Evolutionary conservation across 2,113 vertebrate genomes (phyloP).

Genomic region (Vimba vimba): DNA sequence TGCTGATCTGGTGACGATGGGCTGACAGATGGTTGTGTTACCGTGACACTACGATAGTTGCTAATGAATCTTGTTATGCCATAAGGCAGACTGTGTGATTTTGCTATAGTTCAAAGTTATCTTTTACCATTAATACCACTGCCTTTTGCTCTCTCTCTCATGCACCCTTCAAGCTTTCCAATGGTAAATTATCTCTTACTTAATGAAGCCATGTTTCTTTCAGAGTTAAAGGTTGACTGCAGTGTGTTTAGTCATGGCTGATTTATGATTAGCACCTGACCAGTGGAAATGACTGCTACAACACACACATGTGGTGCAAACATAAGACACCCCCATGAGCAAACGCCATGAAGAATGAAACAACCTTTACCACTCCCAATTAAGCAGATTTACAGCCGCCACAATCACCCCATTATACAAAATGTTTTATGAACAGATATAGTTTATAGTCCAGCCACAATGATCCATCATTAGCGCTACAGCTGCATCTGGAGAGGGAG

Average conservation of each 20-base stretch:
- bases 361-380: constrained; percentile 12
- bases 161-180: neutral
- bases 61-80: no score
- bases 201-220: constrained; percentile 6
- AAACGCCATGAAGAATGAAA: constrained; percentile 23
- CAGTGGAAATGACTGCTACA: neutral
- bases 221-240: neutral
- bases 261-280: constrained; percentile 12
- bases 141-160: neutral
- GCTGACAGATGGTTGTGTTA: no score
- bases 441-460: neutral
- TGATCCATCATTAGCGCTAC: neutral
- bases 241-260: neutral
- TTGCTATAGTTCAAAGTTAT: neutral
- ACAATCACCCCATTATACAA: constrained; percentile 34
- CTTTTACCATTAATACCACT: neutral
- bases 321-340: constrained; percentile 5
- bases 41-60: no score
- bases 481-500: neutral
- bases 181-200: neutral
- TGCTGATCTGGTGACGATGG: no score
- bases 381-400: constrained; percentile 25
- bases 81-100: neutral
- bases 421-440: constrained; percentile 14
- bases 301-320: neutral